These are phyloP conservation scores for Gymnorhina tibicen DNA, from an alignment of 2,113 vertebrate genomes.

Conservation along the genomic window DNA sequence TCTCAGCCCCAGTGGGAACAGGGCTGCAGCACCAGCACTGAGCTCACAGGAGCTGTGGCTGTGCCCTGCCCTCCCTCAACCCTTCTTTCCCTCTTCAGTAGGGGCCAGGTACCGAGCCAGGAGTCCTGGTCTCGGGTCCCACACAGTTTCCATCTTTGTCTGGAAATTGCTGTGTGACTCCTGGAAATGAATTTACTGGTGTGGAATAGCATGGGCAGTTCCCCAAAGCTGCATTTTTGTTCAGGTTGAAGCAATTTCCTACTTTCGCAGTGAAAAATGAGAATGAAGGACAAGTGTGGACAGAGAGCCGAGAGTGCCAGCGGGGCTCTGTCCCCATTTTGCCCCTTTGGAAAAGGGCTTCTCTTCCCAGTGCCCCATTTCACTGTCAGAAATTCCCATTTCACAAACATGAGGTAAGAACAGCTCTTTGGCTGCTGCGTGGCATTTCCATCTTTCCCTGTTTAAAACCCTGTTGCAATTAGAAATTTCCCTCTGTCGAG, in stretches of 20 bases:
- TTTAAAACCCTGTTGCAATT: not conserved
- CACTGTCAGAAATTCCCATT: not conserved
- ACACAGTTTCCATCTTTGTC: not conserved
- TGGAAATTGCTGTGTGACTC: not conserved
- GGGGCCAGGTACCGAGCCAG: not conserved
- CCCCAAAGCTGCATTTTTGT: not conserved
- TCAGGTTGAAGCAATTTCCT: not conserved
- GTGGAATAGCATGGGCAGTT: not conserved
- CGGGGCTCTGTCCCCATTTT: accelerated
- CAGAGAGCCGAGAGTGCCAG: not conserved
- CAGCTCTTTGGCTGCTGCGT: not conserved
- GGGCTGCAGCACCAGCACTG: not conserved
- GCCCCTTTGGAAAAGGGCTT: not conserved
- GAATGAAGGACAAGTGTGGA: not conserved
- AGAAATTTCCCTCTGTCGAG: not conserved
- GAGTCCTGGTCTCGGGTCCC: not conserved
- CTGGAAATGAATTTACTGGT: not conserved
- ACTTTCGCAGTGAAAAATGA: not conserved
- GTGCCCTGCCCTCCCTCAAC: not conserved
- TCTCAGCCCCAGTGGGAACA: not conserved
- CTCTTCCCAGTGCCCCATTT: not conserved
- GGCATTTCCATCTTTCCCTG: not conserved
- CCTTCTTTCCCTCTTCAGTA: not conserved
- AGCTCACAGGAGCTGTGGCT: not conserved
- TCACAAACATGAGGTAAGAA: not conserved